Conservation (phyloP, 2,797 vertebrate genomes). For the Chelidonichthys spinosus region DNA sequence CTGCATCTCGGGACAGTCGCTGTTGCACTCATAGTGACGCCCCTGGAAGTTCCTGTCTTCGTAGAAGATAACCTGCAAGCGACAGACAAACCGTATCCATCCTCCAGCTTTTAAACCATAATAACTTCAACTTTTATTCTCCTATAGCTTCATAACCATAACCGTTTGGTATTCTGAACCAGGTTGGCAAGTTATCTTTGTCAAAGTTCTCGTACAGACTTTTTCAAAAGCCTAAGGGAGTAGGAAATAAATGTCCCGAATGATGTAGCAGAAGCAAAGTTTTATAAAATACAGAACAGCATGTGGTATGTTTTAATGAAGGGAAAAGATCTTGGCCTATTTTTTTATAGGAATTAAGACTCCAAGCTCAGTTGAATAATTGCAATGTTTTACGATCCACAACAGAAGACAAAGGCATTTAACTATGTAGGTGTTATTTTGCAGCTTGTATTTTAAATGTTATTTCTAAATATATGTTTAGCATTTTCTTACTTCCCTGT, state of each 20-base stretch:
- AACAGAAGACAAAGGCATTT: constrained; percentile 4
- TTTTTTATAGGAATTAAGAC: constrained; percentile 4
- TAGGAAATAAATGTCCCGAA: constrained; percentile 25
- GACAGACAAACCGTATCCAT: constrained; percentile 9
- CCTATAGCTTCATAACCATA: not conserved
- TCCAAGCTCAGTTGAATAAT: constrained; percentile 6
- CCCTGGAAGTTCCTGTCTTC: constrained; percentile 87
- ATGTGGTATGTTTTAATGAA: constrained; percentile 27
- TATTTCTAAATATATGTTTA: not conserved
- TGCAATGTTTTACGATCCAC: constrained; percentile 3
- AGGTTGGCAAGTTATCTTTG: constrained; percentile 46
- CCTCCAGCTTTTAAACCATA: constrained; percentile 4
- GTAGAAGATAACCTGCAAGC: constrained; percentile 83
- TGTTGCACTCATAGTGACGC: constrained; percentile 81
- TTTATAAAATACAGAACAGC: constrained; percentile 30
- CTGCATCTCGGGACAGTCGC: constrained; percentile 83
- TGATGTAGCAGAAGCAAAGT: constrained; percentile 18
- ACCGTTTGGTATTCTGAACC: constrained; percentile 31
- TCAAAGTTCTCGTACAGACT: constrained; percentile 31
- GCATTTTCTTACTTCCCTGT: not conserved
- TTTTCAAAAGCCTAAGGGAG: constrained; percentile 20
- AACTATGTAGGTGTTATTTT: constrained; percentile 2
- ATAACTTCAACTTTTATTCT: constrained; percentile 12
- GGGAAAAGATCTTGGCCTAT: constrained; percentile 4
- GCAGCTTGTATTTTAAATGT: not conserved